Conservation (phyloP, 2,797 vertebrate genomes). For the Iguana delicatissima region DNA sequence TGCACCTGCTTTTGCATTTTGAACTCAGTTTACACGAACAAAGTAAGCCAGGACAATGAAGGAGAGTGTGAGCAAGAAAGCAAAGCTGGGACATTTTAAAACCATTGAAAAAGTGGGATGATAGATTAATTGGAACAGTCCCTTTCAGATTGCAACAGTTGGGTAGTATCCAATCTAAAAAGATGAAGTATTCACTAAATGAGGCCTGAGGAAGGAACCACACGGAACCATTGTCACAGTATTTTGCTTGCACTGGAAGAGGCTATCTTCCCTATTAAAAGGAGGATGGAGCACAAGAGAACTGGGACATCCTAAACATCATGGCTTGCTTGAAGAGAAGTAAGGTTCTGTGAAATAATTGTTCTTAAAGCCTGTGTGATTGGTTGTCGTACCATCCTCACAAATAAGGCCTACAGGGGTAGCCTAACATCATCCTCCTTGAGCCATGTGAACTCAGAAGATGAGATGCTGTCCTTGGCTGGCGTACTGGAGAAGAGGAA, state of each 20-base stretch:
- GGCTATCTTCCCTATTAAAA: background rate
- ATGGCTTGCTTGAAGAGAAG: background rate
- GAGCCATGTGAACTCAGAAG: background rate
- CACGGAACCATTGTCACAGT: background rate
- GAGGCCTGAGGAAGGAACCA: too few species aligned
- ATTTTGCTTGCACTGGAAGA: background rate
- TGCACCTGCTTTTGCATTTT: too few species aligned
- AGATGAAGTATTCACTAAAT: background rate
- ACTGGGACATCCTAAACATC: background rate
- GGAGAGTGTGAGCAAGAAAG: too few species aligned
- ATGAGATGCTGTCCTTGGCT: background rate
- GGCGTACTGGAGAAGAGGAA: background rate
- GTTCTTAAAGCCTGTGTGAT: background rate
- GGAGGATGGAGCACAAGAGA: background rate
- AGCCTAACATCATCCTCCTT: too few species aligned
- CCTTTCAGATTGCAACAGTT: too few species aligned
- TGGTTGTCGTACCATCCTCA: too few species aligned
- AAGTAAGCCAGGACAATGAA: too few species aligned
- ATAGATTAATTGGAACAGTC: too few species aligned
- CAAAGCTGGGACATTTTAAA: too few species aligned
- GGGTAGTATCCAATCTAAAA: background rate
- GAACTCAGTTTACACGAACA: too few species aligned
- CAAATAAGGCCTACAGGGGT: background rate
- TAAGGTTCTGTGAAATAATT: background rate
- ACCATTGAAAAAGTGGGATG: too few species aligned